Evolutionary conservation across 1,140 invertebrate genomes (phyloP), one percentile per base, ranked within the genome.

Genomic region (Bombus terrestris): DNA sequence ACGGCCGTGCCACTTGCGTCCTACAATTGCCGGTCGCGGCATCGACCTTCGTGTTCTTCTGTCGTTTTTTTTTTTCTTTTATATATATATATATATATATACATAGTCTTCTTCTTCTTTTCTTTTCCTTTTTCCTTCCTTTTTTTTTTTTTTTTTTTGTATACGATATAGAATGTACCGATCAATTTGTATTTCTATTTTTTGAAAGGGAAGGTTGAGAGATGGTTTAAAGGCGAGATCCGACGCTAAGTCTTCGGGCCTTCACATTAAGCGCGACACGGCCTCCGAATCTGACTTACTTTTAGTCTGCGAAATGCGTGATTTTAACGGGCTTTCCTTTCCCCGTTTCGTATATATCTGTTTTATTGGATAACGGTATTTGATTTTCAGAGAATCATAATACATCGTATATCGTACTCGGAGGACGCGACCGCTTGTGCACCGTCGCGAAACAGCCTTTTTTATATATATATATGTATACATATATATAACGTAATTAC

Each of bases 401-500:
- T 47, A 53, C 18, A 18, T 89, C 74, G 32, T 59, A 71, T 5
- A 18, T 72, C 64, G 28, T 41, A 37, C 78, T 91, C 86, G 89
- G 89, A 86, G 88, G 85, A 71, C 77, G 89, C 43, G 81, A 82
- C 80, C 78, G 89, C 81, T 87, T 76, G 83, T 86, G 78, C 85
- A 90, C 81, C 78, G 81, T 90, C 81, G 89, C 85, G 84, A 81
- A 59, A 86, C 81, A 90, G 77, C 53, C 77, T 90, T 91, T 92
- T 88, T 90, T 88, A 83, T 91, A 81, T 83, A 86, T 85, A 78
- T 62, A 88, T 78, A 86, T 75, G 85, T 76, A 86, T 86, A 66
- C 64, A 66, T 80, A 89, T 79, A 86, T 86, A 87, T 87, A 80
- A 83, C 77, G 88, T 43, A 73, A 62, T 53, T 81, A 68, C 80